Base-by-base conservation (phyloP, 1,140 invertebrate genomes). In the Vanessa tameamea region DNA sequence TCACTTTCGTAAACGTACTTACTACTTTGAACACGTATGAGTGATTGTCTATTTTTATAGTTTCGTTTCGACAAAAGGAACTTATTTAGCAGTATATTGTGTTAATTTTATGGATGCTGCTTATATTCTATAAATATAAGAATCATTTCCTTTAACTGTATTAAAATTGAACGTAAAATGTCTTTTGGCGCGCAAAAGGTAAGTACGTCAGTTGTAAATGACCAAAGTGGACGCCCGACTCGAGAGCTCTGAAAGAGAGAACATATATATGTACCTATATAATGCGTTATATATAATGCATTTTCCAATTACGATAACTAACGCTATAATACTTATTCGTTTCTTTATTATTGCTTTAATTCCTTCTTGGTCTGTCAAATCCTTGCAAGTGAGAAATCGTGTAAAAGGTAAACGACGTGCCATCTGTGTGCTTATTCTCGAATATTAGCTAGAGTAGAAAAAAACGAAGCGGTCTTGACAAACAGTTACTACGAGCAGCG, bases 181-280 rank as follows among this genome's bases (percentile, higher is more conserved):
- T 90, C 88, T 91, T 90, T 91, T 89, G 88, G 84, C 89, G 84
- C 85, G 83, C 86, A 84, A 87, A 86, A 85, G 83, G 78, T 83
- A 75, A 82, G 74, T 77, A 80, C 80, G 78, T 78, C 72, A 61
- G 71, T 51, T 66, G 55, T 64, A 61, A 59, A 69, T 74, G 57
- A 51, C 66, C 66, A 69, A 65, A 64, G 37, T 63, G 50, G 65
- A 75, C 57, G 50, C 48, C 51, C 48, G 63, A 64, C 43, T 64
- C 61, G 14, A n/a, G 15, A 16, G 20, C 11, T 57, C 48, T 50
- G 73, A 48, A 53, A 31, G 37, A 50, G 67, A 31, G 57, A 59
- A 59, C 23, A 37, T 61, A 61, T 61, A 31, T 9, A 43, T 16
- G 14, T 61, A 61, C 43, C 13, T 61, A 61, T 61, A 43, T 37